Evolutionary conservation across 2,888 invertebrate genomes (phyloP).

Genomic region (Sinodicranocentrus sp.): DNA sequence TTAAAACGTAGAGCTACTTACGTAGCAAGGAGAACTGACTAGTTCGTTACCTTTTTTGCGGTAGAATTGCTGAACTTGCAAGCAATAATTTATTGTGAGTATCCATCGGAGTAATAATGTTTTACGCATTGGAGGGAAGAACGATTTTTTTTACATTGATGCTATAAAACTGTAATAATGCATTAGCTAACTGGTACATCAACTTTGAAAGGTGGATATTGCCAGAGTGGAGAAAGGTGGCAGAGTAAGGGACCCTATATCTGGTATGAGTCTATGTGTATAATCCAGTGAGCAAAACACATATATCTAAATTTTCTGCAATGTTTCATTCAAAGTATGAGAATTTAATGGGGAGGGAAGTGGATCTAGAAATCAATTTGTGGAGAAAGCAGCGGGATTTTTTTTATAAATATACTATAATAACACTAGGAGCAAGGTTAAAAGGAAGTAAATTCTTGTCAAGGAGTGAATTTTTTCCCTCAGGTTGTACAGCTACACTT

Average conservation of each 20-base stretch:
- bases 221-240: too few species aligned
- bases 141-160: slow-evolving; percentile 56
- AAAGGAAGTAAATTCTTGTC: slow-evolving; percentile 48
- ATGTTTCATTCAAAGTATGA: slow-evolving; percentile 38
- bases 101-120: slow-evolving; percentile 53
- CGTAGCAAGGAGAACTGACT: too few species aligned
- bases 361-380: slow-evolving; percentile 54
- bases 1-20: too few species aligned
- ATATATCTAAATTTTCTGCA: slow-evolving; percentile 62
- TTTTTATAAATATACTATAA: slow-evolving; percentile 12
- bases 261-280: too few species aligned
- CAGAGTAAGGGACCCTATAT: too few species aligned
- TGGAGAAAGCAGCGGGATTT: slow-evolving; percentile 38
- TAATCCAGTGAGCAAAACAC: too few species aligned
- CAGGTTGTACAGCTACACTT: slow-evolving; percentile 34
- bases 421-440: slow-evolving; percentile 22
- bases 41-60: slow-evolving; percentile 2
- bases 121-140: slow-evolving; percentile 45
- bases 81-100: slow-evolving; percentile 57
- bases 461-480: slow-evolving; percentile 29
- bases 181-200: too few species aligned
- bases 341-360: slow-evolving; percentile 58
- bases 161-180: slow-evolving; percentile 52
- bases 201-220: too few species aligned
- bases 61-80: slow-evolving; percentile 52